Evolutionary conservation across 2,797 vertebrate genomes (phyloP), one percentile per base, ranked within the genome.

Genomic region (Manis pentadactyla): DNA sequence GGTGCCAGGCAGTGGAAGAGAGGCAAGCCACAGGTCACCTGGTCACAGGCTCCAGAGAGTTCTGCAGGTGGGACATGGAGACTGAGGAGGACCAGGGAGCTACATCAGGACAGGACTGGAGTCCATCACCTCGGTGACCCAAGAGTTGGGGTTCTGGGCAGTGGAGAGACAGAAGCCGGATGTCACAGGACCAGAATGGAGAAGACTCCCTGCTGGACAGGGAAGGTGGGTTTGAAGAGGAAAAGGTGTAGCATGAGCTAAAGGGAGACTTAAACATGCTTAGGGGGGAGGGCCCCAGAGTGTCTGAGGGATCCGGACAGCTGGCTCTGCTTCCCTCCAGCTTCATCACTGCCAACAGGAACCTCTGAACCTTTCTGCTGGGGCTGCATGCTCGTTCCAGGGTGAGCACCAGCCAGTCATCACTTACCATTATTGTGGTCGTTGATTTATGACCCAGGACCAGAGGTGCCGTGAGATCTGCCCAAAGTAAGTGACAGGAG

Each of bases 11-110:
- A 7, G 27, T 51, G 27, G 27, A 55, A 31, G 18, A 55, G 53
- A 21, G 4, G 51, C 34, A 55, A 19, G 7, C 49, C 49, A 8
- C 49, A 10, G 7, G 14, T 1, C 0, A 0, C 25, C 9, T 4
- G 4, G 34, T 31, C 27, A 1, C 7, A 13, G 37, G 14, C 46
- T 39, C 68, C 14, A 1, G 19, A 17, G 8, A 37, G 49, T 19
- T 55, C 39, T 46, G 77, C 18, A 39, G 53, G 4, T 23, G 11
- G 61, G 29, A 64, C n/a, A 31, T 9, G 19, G 73, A 21, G 27
- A n/a, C 34, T 7, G 21, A 42, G 14, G 15, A 18, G 19, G 15
- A 19, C 17, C 34, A 31, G 63, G 53, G 64, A 29, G 79, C 39
- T 21, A 15, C 37, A 39, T 55, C 10, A 51, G 79, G 61, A n/a